These are phyloP conservation scores for Enteromius argenteus DNA, from an alignment of 2,797 vertebrate genomes.

Conservation along the genomic window DNA sequence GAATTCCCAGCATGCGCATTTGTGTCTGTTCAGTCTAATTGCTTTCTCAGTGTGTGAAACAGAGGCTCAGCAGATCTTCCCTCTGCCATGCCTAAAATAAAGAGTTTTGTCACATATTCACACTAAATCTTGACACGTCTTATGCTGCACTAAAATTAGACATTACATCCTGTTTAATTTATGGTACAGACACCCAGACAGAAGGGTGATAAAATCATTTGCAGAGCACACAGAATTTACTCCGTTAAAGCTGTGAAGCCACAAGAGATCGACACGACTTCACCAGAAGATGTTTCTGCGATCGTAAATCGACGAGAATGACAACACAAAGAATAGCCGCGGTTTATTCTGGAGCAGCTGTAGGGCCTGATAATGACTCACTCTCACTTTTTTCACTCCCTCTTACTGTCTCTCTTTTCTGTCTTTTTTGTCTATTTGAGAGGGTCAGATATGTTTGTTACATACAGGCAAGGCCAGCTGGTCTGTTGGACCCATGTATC, in stretches of 20 bases:
- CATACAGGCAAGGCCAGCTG: background rate
- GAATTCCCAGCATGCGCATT: background rate
- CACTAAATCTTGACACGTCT: slow-evolving; percentile 35
- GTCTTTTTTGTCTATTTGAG: background rate
- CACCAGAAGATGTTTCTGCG: background rate
- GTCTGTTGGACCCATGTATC: background rate
- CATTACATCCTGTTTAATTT: slow-evolving; percentile 39
- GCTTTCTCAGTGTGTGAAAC: slow-evolving; percentile 29
- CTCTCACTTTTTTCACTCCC: background rate
- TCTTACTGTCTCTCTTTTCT: background rate
- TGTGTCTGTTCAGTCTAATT: slow-evolving; percentile 24
- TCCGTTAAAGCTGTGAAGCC: slow-evolving; percentile 35
- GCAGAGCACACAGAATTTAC: background rate
- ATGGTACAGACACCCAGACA: slow-evolving; percentile 37
- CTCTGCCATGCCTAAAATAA: slow-evolving; percentile 36
- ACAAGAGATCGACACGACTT: slow-evolving; percentile 24
- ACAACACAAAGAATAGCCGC: slow-evolving; percentile 27
- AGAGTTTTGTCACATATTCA: slow-evolving; percentile 30
- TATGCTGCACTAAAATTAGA: slow-evolving; percentile 52
- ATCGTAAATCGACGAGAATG: slow-evolving; percentile 25
- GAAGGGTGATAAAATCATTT: slow-evolving; percentile 41
- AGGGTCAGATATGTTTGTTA: slow-evolving; percentile 35
- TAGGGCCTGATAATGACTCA: slow-evolving; percentile 10
- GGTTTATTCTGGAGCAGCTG: slow-evolving; percentile 18
- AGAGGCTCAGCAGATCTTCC: slow-evolving; percentile 24